Percentiles rank a stretch among this genome's conserved stretches.
These are phyloP conservation scores for Busseola fusca DNA, from an alignment of 2,888 invertebrate species.

Conservation along the genomic window DNA sequence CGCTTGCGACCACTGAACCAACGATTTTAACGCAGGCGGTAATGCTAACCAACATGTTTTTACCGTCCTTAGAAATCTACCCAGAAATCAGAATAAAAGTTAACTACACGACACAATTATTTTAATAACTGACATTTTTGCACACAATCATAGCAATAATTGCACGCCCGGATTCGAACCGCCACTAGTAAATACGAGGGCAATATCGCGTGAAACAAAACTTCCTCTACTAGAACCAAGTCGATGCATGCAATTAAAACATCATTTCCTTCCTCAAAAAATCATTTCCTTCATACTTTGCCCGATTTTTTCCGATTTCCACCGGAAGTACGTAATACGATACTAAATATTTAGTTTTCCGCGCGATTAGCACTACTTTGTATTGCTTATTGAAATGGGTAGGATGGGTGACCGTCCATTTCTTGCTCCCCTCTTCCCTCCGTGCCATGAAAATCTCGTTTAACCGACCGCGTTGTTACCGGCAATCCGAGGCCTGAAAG, in stretches of 20 bases:
- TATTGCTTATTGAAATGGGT: background rate
- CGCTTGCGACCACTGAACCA: too few relatives aligned
- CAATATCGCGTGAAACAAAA: constrained; percentile 21
- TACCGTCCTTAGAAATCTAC: background rate
- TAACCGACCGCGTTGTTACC: background rate
- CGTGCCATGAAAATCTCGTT: background rate
- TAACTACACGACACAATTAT: background rate
- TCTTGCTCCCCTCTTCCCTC: background rate
- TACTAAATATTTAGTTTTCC: constrained; percentile 15
- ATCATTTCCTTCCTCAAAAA: constrained; percentile 22
- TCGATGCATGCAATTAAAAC: background rate
- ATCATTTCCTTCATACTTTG: constrained; percentile 30
- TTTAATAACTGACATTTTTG: background rate
- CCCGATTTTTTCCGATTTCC: constrained; percentile 29
- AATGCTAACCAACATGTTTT: background rate
- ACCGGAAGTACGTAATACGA: constrained; percentile 17
- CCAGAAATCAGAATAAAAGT: constrained; percentile 1
- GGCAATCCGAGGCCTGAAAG: too few relatives aligned
- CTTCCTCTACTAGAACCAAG: constrained; percentile 24
- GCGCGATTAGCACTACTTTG: background rate
- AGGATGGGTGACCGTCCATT: background rate
- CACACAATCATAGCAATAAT: constrained; percentile 16
- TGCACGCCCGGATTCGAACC: constrained; percentile 7
- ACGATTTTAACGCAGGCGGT: too few relatives aligned
- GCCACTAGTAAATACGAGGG: background rate